These are phyloP conservation scores for Lepidocolaptes lacrymiger DNA, from an alignment of 2,797 vertebrate species.

Conservation along the genomic window DNA sequence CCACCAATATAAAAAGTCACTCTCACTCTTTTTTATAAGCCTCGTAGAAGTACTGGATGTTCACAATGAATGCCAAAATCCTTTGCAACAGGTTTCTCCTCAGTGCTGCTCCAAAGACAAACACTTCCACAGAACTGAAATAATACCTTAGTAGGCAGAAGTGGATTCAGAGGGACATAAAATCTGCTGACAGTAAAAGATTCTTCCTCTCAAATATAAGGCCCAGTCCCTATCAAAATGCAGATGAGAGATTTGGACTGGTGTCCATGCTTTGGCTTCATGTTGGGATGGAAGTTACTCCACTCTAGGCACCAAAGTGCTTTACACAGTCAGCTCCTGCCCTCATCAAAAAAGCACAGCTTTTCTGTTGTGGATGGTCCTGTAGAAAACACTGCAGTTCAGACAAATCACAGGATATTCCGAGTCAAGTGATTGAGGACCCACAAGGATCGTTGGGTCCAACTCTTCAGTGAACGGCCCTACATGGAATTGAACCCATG, in stretches of 20 bases:
- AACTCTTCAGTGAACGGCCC: background rate
- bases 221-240: background rate
- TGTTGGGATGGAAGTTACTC: background rate
- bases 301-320: background rate
- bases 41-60: background rate
- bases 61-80: background rate
- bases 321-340: background rate
- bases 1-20: background rate
- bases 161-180: background rate
- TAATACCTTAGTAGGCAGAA: background rate
- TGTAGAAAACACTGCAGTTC: background rate
- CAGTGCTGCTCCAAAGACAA: background rate
- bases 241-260: background rate
- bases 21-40: background rate
- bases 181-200: background rate
- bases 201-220: background rate
- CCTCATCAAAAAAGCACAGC: rapidly evolving
- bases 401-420: background rate
- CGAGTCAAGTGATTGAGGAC: background rate
- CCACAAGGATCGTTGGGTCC: background rate
- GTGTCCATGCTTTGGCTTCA: background rate
- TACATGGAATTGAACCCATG: background rate
- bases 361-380: background rate
- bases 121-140: background rate
- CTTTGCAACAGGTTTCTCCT: background rate